phyloP scores from a whole-genome alignment of 1,140 invertebrate genomes.

The Drosophila ananassae region DNA sequence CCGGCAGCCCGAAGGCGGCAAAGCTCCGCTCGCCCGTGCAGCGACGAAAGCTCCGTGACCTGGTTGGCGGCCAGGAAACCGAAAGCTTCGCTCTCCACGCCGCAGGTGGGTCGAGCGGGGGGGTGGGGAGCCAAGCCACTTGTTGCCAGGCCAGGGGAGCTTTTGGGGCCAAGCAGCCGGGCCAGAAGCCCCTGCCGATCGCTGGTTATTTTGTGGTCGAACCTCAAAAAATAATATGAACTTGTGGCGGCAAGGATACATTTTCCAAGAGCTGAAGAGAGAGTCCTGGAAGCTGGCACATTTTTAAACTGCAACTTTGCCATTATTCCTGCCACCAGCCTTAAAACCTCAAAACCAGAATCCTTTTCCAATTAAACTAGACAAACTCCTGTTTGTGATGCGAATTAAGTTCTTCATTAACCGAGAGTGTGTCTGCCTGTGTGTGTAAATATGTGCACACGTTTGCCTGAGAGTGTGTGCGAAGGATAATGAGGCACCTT shows the following conservation, averaged over 20 bases:
- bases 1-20: constrained; percentile 1
- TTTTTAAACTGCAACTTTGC: not conserved
- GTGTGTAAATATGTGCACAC: constrained; percentile 20
- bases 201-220: not conserved
- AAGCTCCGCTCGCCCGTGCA: constrained; percentile 2
- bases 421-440: constrained; percentile 9
- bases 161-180: constrained; percentile 4
- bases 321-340: not conserved
- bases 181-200: not conserved
- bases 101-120: not conserved
- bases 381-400: constrained; percentile 18
- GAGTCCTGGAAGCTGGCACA: too few species aligned
- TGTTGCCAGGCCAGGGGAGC: constrained; percentile 28
- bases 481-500: not conserved
- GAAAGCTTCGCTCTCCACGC: constrained; percentile 2
- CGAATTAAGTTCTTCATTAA: constrained; percentile 33
- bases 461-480: constrained; percentile 1
- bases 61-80: constrained; percentile 28
- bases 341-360: constrained; percentile 5
- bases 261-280: too few species aligned
- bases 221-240: constrained; percentile 1
- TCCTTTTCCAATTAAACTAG: constrained; percentile 27
- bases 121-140: constrained; percentile 12
- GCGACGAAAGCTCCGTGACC: constrained; percentile 18
- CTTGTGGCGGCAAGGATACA: not conserved